phyloP scores from a whole-genome alignment of 2,797 vertebrate species.

The Pteronotus mesoamericanus region DNA sequence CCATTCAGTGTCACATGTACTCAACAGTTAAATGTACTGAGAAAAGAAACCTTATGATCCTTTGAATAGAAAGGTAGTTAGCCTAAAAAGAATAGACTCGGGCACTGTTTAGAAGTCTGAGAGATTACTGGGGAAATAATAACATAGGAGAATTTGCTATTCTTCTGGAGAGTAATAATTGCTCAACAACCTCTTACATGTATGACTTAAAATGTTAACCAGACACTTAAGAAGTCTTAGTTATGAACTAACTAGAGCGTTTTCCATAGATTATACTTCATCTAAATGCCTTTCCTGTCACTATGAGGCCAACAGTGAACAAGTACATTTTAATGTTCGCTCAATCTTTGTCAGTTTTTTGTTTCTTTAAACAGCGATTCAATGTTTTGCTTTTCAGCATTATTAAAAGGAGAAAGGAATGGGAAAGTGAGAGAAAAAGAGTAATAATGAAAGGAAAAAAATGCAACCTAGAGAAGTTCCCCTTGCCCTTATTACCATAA shows the following conservation, averaged over 20 bases:
- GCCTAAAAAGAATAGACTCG: not conserved
- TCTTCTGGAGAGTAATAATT: conserved; percentile 31
- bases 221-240: conserved; percentile 56
- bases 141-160: not conserved
- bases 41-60: not conserved
- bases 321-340: conserved; percentile 21
- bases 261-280: conserved; percentile 57
- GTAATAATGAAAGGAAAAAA: not conserved
- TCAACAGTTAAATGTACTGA: not conserved
- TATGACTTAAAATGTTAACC: conserved; percentile 64
- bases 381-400: conserved; percentile 62
- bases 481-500: conserved; percentile 66
- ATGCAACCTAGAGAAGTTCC: not conserved
- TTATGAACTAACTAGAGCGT: conserved; percentile 63
- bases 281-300: conserved; percentile 23
- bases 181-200: conserved; percentile 57
- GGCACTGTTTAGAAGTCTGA: conserved; percentile 30
- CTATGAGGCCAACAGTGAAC: conserved; percentile 51
- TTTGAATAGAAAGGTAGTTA: conserved; percentile 7
- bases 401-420: conserved; percentile 49
- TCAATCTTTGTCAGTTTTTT: conserved; percentile 31
- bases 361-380: conserved; percentile 46
- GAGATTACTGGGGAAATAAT: not conserved
- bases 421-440: not conserved
- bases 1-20: not conserved